These are phyloP conservation scores for Spatulosminthurus flaviceps DNA, from an alignment of 2,888 invertebrate species.

Conservation along the genomic window DNA sequence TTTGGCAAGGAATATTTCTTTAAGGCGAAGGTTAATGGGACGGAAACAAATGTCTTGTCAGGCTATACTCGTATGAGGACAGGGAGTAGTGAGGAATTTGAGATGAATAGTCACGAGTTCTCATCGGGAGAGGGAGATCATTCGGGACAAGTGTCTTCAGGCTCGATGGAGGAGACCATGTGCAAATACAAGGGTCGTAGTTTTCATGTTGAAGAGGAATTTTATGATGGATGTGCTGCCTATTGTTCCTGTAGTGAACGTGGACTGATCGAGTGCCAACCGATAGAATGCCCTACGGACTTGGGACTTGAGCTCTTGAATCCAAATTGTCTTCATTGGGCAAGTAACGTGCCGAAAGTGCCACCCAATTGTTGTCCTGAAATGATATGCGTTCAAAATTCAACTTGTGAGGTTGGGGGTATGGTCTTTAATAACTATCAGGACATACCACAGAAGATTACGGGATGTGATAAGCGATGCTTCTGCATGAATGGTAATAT, in stretches of 20 bases:
- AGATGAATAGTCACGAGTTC: slow-evolving; percentile 41
- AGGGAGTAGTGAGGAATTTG: slow-evolving; percentile 44
- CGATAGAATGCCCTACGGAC: slow-evolving; percentile 83
- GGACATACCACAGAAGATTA: slow-evolving; percentile 79
- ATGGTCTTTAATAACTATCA: slow-evolving; percentile 79
- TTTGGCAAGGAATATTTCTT: slow-evolving; percentile 60
- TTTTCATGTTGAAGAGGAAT: slow-evolving; percentile 72
- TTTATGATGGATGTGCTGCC: slow-evolving; percentile 83
- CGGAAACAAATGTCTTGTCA: slow-evolving; percentile 57
- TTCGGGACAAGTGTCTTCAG: slow-evolving; percentile 17
- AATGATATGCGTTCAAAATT: slow-evolving; percentile 81
- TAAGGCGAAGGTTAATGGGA: slow-evolving; percentile 54
- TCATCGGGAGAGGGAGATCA: slow-evolving; percentile 47
- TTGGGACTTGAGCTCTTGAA: slow-evolving; percentile 86
- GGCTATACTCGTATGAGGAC: slow-evolving; percentile 46
- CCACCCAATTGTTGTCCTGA: slow-evolving; percentile 85
- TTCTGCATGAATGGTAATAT: slow-evolving; percentile 88
- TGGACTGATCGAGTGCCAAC: slow-evolving; percentile 77
- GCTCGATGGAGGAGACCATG: slow-evolving; percentile 26
- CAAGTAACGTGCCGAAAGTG: slow-evolving; percentile 72
- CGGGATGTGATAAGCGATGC: slow-evolving; percentile 81
- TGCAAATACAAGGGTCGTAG: slow-evolving; percentile 66
- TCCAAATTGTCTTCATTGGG: slow-evolving; percentile 85
- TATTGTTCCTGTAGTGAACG: slow-evolving; percentile 79
- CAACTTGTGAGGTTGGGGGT: slow-evolving; percentile 77